Percentiles rank a stretch among this genome's conserved stretches.
phyloP scores from a whole-genome alignment of 2,888 invertebrate species.

The Fabriciana adippe region DNA sequence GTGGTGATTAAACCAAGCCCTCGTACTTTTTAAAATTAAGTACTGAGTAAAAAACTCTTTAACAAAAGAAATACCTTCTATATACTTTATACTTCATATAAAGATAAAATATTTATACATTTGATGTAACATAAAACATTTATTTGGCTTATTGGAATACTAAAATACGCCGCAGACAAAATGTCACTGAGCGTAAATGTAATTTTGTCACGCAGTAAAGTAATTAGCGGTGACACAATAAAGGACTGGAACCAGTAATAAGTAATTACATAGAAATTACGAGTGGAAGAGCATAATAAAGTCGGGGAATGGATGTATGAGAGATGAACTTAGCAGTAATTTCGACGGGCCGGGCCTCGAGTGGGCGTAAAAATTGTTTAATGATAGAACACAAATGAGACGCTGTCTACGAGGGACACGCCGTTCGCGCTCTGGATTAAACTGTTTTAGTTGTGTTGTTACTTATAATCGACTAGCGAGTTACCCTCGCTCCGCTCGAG shows the following conservation, averaged over 20 bases:
- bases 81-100: too few relatives aligned
- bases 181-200: slow-evolving; percentile 8
- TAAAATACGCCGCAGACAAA: slow-evolving; percentile 2
- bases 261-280: slow-evolving; percentile 18
- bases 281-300: slow-evolving; percentile 9
- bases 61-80: too few relatives aligned
- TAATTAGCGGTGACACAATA: slow-evolving; percentile 13
- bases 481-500: too few relatives aligned
- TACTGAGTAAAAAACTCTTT: too few relatives aligned
- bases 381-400: too few relatives aligned
- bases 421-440: too few relatives aligned
- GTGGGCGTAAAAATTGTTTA: neutral
- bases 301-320: neutral
- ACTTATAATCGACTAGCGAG: too few relatives aligned
- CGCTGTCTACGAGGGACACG: too few relatives aligned
- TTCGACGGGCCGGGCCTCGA: neutral
- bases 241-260: slow-evolving; percentile 9
- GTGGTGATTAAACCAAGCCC: too few relatives aligned
- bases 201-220: slow-evolving; percentile 17
- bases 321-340: neutral
- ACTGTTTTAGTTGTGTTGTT: too few relatives aligned
- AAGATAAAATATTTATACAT: too few relatives aligned
- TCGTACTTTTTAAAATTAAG: too few relatives aligned
- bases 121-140: neutral
- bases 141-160: neutral